These are phyloP conservation scores for Drosophila macrospina DNA, from an alignment of 2,888 invertebrate genomes.

Conservation along the genomic window DNA sequence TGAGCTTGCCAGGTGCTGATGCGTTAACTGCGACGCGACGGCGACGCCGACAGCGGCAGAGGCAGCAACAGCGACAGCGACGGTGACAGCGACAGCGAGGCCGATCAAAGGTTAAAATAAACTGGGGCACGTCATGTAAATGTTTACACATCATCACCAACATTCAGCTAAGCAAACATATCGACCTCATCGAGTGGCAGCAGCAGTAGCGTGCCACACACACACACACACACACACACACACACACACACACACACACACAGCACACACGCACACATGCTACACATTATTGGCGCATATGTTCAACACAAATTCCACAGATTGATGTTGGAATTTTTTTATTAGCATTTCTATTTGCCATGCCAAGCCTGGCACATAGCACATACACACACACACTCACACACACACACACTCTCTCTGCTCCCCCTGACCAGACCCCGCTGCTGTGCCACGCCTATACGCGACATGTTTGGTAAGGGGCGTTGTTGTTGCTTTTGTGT, in stretches of 20 bases:
- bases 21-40: constrained; percentile 17
- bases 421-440: too few species aligned
- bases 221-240: neutral
- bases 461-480: constrained; percentile 28
- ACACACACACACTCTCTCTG: constrained; percentile 5
- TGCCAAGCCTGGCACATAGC: constrained; percentile 20
- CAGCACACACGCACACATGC: neutral
- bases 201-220: constrained; percentile 10
- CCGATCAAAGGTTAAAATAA: constrained; percentile 82
- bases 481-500: constrained; percentile 44
- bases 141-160: constrained; percentile 81
- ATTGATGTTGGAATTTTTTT: constrained; percentile 82
- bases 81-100: neutral
- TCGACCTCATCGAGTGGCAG: constrained; percentile 73
- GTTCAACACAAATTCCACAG: constrained; percentile 81
- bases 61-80: constrained; percentile 20
- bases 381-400: constrained; percentile 14
- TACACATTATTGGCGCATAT: constrained; percentile 80
- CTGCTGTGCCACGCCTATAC: constrained; percentile 42
- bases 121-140: constrained; percentile 82
- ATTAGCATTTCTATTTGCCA: constrained; percentile 81
- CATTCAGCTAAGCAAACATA: constrained; percentile 82
- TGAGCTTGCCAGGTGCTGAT: constrained; percentile 28
- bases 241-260: neutral
- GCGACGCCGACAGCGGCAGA: constrained; percentile 3